Conservation (phyloP, 2,113 vertebrate species). For the Trochalopteron elliotii region DNA sequence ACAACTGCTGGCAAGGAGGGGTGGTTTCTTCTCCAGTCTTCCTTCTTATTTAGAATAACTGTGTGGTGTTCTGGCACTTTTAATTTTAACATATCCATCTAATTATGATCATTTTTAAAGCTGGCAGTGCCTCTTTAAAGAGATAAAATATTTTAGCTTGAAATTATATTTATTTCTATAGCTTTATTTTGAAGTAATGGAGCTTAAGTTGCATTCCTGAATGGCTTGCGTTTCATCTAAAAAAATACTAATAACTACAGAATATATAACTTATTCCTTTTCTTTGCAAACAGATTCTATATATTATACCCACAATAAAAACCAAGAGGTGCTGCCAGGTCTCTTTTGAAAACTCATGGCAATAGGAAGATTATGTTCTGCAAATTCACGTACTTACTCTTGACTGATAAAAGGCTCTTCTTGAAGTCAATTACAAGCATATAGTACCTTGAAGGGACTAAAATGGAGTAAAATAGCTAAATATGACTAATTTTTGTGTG, state of each 20-base stretch:
- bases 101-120: neutral
- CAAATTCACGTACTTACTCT: neutral
- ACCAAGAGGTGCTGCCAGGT: neutral
- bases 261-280: neutral
- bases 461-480: neutral
- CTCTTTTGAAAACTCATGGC: neutral
- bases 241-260: neutral
- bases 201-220: neutral
- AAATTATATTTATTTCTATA: neutral
- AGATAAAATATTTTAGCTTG: neutral
- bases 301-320: neutral
- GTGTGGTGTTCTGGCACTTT: neutral
- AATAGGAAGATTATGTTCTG: neutral
- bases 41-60: neutral
- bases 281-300: neutral
- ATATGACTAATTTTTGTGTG: neutral
- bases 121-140: neutral
- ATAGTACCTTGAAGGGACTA: neutral
- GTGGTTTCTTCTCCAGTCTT: neutral
- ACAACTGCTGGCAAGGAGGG: neutral
- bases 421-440: neutral
- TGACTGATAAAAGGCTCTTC: neutral
- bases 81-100: neutral
- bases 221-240: neutral
- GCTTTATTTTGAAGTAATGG: neutral